A percentile compares a stretch with the other conserved stretches of the same genome.
Evolutionary conservation across 2,888 invertebrate species (phyloP).

Genomic region (Hyles lineata): DNA sequence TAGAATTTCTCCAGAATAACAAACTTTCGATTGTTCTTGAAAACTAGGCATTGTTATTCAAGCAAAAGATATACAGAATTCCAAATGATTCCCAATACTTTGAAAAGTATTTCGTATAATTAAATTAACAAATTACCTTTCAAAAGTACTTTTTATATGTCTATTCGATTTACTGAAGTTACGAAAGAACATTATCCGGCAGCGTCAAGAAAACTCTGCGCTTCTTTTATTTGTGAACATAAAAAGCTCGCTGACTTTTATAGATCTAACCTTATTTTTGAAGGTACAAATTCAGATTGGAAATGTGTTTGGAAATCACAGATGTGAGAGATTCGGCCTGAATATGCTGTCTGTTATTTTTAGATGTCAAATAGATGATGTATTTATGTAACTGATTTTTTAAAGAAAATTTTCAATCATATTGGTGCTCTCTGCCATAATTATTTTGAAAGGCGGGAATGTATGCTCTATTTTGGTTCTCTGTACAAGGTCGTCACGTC

Average conservation of each 20-base stretch:
- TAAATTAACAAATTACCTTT: conserved; percentile 23
- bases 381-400: no score
- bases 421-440: no score
- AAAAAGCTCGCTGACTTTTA: conserved; percentile 30
- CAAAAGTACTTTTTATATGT: conserved; percentile 16
- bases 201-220: conserved; percentile 9
- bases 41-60: conserved; percentile 1
- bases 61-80: neutral
- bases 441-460: no score
- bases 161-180: conserved; percentile 8
- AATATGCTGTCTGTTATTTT: neutral
- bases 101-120: conserved; percentile 17
- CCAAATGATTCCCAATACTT: neutral
- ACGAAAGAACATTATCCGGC: conserved; percentile 5
- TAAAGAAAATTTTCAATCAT: no score
- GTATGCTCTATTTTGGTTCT: no score
- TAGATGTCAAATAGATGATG: neutral
- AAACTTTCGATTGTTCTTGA: neutral
- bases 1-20: neutral
- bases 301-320: conserved; percentile 27
- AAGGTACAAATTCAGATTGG: conserved; percentile 30
- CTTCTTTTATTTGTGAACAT: conserved; percentile 10
- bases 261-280: conserved; percentile 25
- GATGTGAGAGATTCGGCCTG: neutral
- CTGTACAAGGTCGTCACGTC: no score